Evolutionary conservation across 1,140 invertebrate species (phyloP), one percentile per base, ranked within the genome.

Genomic region (Metaphire vulgaris): DNA sequence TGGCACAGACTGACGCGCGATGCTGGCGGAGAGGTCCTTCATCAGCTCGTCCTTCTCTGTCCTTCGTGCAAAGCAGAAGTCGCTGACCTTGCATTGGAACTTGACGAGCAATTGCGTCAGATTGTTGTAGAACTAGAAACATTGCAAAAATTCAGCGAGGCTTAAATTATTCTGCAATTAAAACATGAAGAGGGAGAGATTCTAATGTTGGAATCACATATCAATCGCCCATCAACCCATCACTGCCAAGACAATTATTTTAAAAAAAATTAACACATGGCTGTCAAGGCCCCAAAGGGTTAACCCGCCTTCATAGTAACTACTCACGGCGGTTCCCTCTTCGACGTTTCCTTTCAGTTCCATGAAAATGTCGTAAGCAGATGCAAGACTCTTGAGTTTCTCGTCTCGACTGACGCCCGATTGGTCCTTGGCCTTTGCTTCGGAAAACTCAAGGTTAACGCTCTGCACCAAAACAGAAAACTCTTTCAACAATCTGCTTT

Each of bases 31-130:
- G 33, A 89, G 81, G 79, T 89, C 88, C 34, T 83, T 80, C 84
- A 98, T 87, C 71, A 99, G 85, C 87, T 99, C 97, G 80, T 99
- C 97, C 86, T 98, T 99, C 86, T 99, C 97, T 0, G 97, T 98
- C 88, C 97, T 96, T 2, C 97, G 92, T 33, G 97, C 97, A 87
- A 99, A 99, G 85, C 95, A 97, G 87, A 95, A 99, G 87, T 99
- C 98, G 0, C 92, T 92, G 81, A 99, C 93, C 88, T 99, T 99
- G 85, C 94, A 96, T 89, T 99, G 98, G 85, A 98, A 96, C 33
- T 92, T 91, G 6, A 99, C 90, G 81, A 99, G 87, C 77, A 99
- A 85, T 89, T 97, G 88, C 1, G 97, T 99, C 77, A 99, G 89
- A 87, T 99, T 96, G 87, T 98, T 98, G 87, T 99, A 99, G 88